phyloP scores from a whole-genome alignment of 2,888 invertebrate genomes.

The Aleiodes alternator region DNA sequence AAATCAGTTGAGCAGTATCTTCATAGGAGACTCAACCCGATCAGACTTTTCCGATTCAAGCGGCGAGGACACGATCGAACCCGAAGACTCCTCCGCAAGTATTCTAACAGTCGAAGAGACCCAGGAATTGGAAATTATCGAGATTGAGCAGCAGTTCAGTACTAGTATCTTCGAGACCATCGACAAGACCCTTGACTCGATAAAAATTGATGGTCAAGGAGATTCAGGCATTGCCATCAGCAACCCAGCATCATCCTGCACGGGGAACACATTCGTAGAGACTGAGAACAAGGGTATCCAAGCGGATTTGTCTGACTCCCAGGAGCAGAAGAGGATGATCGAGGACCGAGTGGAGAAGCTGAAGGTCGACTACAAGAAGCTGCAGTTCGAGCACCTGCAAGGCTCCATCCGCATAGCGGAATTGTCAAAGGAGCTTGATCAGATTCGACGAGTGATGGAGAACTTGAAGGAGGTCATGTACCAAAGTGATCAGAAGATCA shows the following conservation, averaged over 20 bases:
- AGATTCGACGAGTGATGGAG: slow-evolving; percentile 56
- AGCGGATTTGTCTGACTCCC: slow-evolving; percentile 24
- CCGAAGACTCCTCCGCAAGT: slow-evolving; percentile 1
- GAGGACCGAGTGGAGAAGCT: slow-evolving; percentile 54
- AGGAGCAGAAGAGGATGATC: slow-evolving; percentile 6
- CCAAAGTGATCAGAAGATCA: slow-evolving; percentile 56
- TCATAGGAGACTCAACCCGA: slow-evolving; percentile 6
- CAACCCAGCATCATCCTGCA: slow-evolving; percentile 42
- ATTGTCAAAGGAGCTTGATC: slow-evolving; percentile 59
- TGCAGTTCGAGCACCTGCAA: slow-evolving; percentile 54
- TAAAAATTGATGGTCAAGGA: slow-evolving; percentile 58
- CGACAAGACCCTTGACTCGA: slow-evolving; percentile 51
- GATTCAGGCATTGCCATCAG: slow-evolving; percentile 65
- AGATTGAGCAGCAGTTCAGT: slow-evolving; percentile 32
- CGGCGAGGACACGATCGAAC: slow-evolving; percentile 25
- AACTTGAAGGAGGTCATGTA: slow-evolving; percentile 54
- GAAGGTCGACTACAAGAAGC: slow-evolving; percentile 58
- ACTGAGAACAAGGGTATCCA: slow-evolving; percentile 56
- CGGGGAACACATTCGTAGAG: slow-evolving; percentile 49
- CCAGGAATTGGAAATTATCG: slow-evolving; percentile 24
- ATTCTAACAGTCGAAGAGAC: neutral
- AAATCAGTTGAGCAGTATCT: slow-evolving; percentile 9
- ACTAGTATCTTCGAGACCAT: slow-evolving; percentile 47
- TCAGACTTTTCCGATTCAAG: slow-evolving; percentile 42
- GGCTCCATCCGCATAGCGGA: slow-evolving; percentile 55